Evolutionary conservation across 2,888 invertebrate species (phyloP).

Genomic region (Branchellion lobata): DNA sequence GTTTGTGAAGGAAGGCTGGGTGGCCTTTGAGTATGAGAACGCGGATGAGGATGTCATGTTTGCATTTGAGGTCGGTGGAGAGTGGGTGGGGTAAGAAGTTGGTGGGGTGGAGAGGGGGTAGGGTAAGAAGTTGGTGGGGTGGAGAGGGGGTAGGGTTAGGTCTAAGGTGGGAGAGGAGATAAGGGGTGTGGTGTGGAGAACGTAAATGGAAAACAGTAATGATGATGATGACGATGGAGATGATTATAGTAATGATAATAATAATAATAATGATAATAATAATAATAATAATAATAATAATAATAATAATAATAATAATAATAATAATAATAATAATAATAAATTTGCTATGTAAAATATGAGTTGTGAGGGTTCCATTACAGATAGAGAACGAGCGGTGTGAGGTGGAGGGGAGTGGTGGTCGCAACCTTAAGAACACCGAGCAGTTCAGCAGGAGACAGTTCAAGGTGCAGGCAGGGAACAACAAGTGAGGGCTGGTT

Average conservation of each 20-base stretch:
- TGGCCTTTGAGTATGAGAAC: slow-evolving; percentile 66
- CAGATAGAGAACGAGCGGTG: slow-evolving; percentile 17
- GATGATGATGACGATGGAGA: too few relatives aligned
- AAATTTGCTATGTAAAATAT: too few relatives aligned
- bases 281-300: too few relatives aligned
- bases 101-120: neutral
- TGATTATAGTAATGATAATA: too few relatives aligned
- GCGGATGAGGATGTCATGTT: slow-evolving; percentile 63
- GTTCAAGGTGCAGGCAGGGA: neutral
- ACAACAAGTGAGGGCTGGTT: neutral
- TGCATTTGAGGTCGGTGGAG: slow-evolving; percentile 63
- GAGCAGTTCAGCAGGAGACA: slow-evolving; percentile 8
- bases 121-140: neutral
- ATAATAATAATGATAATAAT: too few relatives aligned
- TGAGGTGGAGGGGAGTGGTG: slow-evolving; percentile 17
- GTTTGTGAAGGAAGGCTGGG: slow-evolving; percentile 65
- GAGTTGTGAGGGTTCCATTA: neutral
- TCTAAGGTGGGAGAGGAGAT: neutral
- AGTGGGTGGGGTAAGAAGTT: neutral
- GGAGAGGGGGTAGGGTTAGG: neutral
- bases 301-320: too few relatives aligned
- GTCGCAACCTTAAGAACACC: neutral
- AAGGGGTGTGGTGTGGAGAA: too few relatives aligned
- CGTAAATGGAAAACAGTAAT: too few relatives aligned
- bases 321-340: too few relatives aligned